Conservation (phyloP, 2,113 vertebrate species). For the Chiloscyllium plagiosum region DNA sequence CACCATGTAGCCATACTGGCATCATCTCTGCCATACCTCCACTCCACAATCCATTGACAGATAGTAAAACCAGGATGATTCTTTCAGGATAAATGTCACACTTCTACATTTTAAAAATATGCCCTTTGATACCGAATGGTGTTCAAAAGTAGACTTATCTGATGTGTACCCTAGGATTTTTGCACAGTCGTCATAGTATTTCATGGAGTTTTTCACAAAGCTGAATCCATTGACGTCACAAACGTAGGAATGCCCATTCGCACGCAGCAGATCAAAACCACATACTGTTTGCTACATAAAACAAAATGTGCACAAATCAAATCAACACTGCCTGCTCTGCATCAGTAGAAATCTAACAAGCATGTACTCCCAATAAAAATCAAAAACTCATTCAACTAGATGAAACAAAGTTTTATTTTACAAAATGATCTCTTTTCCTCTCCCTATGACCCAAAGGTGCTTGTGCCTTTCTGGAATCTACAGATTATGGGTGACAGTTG, state of each 20-base stretch:
- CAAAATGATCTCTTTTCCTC: background rate
- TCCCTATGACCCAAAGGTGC: background rate
- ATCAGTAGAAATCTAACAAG: background rate
- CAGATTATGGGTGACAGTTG: too few species aligned
- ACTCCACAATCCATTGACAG: background rate
- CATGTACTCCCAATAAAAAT: background rate
- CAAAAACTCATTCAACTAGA: background rate
- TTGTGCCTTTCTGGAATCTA: background rate
- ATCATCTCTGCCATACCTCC: background rate
- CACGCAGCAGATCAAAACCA: slow-evolving; percentile 90
- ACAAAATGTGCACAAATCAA: background rate
- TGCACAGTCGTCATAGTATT: slow-evolving; percentile 97
- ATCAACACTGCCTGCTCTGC: background rate
- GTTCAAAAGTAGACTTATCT: background rate
- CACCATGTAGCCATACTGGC: background rate
- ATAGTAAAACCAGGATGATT: background rate
- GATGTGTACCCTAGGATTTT: slow-evolving; percentile 85
- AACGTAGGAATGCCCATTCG: slow-evolving; percentile 92
- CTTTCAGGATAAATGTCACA: background rate
- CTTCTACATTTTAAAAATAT: background rate
- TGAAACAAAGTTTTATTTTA: background rate
- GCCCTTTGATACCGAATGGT: too few species aligned
- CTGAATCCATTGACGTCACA: slow-evolving; percentile 98
- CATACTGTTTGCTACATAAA: slow-evolving; percentile 87
- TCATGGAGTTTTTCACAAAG: slow-evolving; percentile 99